These are phyloP conservation scores for Idaea dimidiata DNA, from an alignment of 2,888 invertebrate genomes.

Conservation along the genomic window DNA sequence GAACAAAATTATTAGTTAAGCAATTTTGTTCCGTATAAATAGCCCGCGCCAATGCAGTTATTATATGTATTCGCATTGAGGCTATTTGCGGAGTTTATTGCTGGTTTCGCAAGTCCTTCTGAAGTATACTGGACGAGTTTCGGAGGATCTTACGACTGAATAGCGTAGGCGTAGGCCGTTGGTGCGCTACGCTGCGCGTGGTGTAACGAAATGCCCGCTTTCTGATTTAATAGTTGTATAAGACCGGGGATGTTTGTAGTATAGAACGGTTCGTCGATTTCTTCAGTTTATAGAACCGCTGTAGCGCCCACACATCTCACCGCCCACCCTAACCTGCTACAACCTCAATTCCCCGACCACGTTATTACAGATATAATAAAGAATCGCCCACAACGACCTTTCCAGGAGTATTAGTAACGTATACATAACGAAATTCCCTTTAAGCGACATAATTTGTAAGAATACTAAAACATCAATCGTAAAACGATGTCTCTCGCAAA, in stretches of 20 bases:
- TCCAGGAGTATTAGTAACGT: neutral
- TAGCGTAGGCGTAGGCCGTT: neutral
- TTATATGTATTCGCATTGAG: conserved; percentile 47
- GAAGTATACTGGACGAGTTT: conserved; percentile 37
- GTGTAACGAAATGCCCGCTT: too few species aligned
- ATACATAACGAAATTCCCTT: neutral
- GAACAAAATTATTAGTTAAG: conserved; percentile 49
- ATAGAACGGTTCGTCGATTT: neutral
- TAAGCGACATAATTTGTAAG: neutral
- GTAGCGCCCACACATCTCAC: neutral
- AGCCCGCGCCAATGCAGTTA: conserved; percentile 43
- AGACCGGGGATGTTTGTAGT: neutral
- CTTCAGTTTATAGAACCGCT: neutral
- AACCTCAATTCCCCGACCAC: neutral
- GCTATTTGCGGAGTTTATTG: conserved; percentile 60
- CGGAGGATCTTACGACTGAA: neutral
- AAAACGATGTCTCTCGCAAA: neutral
- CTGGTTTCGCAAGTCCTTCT: conserved; percentile 53
- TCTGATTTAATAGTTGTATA: neutral
- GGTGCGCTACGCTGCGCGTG: neutral
- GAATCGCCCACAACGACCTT: neutral
- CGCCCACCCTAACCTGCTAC: neutral
- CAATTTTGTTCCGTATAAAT: conserved; percentile 48
- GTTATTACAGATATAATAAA: neutral
- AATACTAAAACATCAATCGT: neutral